phyloP scores from a whole-genome alignment of 2,113 vertebrate genomes.

The Poeciliopsis prolifica region DNA sequence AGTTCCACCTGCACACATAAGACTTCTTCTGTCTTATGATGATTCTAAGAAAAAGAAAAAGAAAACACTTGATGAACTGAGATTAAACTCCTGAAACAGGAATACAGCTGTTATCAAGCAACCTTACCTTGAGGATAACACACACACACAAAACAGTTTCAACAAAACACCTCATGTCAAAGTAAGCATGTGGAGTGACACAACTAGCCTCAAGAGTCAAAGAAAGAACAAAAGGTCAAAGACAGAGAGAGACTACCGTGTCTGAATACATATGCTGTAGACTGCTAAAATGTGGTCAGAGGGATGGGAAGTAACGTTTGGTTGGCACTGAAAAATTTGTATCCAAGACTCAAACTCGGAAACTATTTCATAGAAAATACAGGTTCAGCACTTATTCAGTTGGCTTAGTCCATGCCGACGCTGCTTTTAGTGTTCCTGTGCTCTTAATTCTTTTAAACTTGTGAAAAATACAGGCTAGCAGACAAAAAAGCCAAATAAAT shows the following conservation, averaged over 20 bases:
- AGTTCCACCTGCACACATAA: background rate
- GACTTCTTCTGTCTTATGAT: background rate
- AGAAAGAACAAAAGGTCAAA: conserved; percentile 47
- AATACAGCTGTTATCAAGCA: too few species aligned
- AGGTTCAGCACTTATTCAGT: background rate
- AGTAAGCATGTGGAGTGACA: conserved; percentile 26
- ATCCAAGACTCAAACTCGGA: conserved; percentile 17
- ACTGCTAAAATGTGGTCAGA: background rate
- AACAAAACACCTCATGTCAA: conserved; percentile 18
- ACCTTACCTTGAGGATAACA: too few species aligned
- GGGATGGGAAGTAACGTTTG: background rate
- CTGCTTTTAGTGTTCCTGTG: background rate
- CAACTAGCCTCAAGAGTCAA: conserved; percentile 24
- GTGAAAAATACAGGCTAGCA: background rate
- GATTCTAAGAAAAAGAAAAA: background rate
- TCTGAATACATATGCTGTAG: background rate
- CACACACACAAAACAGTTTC: conserved; percentile 13
- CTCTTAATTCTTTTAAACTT: background rate
- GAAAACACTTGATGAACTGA: background rate
- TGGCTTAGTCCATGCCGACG: background rate
- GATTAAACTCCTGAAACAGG: background rate
- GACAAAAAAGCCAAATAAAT: background rate
- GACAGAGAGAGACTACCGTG: conserved; percentile 10
- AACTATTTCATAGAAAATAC: background rate
- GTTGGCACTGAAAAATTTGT: background rate